A percentile compares a stretch with the other conserved stretches of the same genome.
phyloP scores from a whole-genome alignment of 2,888 invertebrate genomes.

The Tolmerus cingulatus region DNA sequence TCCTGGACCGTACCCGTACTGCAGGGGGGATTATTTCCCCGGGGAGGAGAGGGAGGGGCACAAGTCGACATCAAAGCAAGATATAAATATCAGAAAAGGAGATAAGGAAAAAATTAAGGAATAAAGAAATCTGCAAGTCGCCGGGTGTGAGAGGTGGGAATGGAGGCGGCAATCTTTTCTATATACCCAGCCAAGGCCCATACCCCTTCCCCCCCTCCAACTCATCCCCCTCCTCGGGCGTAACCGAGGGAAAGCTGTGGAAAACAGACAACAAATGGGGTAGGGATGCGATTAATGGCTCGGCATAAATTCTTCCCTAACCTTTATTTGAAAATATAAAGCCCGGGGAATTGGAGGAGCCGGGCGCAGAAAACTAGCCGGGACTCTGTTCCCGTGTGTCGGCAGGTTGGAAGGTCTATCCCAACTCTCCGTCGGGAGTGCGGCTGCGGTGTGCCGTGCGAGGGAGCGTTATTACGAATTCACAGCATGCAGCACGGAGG shows the following conservation, averaged over 20 bases:
- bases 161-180: neutral
- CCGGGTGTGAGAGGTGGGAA: neutral
- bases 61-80: slow-evolving; percentile 11
- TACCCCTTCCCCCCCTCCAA: no score
- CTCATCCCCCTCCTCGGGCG: neutral
- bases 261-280: neutral
- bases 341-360: neutral
- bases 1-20: neutral
- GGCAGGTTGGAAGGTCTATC: neutral
- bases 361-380: neutral
- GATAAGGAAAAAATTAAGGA: slow-evolving; percentile 11
- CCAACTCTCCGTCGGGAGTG: neutral
- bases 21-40: neutral
- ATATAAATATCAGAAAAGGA: neutral
- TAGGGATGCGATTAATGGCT: slow-evolving; percentile 45
- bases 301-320: slow-evolving; percentile 27
- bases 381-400: neutral
- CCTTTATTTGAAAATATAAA: slow-evolving; percentile 33
- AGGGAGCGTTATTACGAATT: slow-evolving; percentile 31
- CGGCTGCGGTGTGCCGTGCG: neutral
- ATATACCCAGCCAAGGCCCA: neutral
- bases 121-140: slow-evolving; percentile 2
- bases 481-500: slow-evolving; percentile 21
- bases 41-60: neutral
- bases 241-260: neutral